Evolutionary conservation across 1,140 invertebrate genomes (phyloP).

Genomic region (Achroia grisella): DNA sequence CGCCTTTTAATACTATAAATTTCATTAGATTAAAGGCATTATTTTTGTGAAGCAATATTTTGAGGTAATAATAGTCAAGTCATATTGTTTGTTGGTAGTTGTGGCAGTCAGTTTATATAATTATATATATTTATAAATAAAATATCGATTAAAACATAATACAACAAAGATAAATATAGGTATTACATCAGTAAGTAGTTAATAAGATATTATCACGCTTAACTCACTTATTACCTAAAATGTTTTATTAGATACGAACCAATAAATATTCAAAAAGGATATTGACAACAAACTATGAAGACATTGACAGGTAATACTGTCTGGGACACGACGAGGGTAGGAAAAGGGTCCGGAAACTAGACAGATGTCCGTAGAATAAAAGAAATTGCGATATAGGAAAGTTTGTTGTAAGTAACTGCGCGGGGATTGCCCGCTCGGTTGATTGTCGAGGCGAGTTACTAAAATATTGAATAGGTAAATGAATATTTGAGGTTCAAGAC

Average conservation of each 20-base stretch:
- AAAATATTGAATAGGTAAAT: background rate
- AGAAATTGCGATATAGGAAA: constrained; percentile 43
- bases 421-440: constrained; percentile 1
- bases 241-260: background rate
- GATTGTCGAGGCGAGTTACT: background rate
- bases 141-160: no score
- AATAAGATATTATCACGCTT: no score
- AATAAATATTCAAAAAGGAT: constrained; percentile 39
- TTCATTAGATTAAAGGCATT: no score
- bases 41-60: no score
- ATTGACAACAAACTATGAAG: constrained; percentile 52
- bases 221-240: background rate
- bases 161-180: no score
- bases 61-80: no score
- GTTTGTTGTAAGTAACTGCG: constrained; percentile 27
- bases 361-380: constrained; percentile 55
- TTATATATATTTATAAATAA: no score
- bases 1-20: no score
- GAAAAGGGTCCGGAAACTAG: constrained; percentile 43
- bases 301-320: constrained; percentile 57
- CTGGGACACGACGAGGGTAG: constrained; percentile 43
- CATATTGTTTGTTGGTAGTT: no score
- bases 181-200: no score
- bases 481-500: background rate
- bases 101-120: no score